Percentiles rank a stretch among this genome's conserved stretches.
phyloP scores from a whole-genome alignment of 2,113 vertebrate genomes.

The Enhydra lutris region DNA sequence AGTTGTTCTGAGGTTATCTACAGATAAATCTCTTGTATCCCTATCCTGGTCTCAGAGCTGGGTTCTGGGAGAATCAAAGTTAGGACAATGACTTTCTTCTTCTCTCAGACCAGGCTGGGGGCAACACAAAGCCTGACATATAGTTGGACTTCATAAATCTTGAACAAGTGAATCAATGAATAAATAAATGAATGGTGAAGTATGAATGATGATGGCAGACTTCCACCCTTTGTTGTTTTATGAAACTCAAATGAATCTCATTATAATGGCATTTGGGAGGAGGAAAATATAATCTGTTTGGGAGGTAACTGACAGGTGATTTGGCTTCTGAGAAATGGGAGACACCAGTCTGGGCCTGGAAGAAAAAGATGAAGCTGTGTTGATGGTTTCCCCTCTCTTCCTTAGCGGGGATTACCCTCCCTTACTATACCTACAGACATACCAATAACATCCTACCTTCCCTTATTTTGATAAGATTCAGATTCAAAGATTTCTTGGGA shows the following conservation, averaged over 20 bases:
- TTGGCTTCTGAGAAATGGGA: background rate
- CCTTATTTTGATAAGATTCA: background rate
- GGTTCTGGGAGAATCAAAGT: background rate
- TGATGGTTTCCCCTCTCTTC: background rate
- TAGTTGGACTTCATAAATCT: background rate
- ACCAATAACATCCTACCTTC: background rate
- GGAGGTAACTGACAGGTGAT: background rate
- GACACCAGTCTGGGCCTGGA: background rate
- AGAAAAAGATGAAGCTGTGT: background rate
- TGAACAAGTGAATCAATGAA: background rate
- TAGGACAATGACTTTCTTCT: background rate
- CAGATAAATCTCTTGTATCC: background rate
- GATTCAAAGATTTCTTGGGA: background rate
- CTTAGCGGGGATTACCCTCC: background rate
- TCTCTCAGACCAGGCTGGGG: background rate
- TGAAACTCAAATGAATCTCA: background rate
- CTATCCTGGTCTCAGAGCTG: background rate
- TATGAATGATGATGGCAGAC: background rate
- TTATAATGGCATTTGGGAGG: background rate
- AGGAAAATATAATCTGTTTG: background rate
- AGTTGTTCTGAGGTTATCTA: background rate
- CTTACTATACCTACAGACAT: background rate
- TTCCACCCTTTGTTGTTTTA: background rate
- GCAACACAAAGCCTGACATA: background rate
- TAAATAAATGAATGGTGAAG: background rate